These are phyloP conservation scores for Petroica traversi DNA, from an alignment of 2,113 vertebrate genomes.

Conservation along the genomic window DNA sequence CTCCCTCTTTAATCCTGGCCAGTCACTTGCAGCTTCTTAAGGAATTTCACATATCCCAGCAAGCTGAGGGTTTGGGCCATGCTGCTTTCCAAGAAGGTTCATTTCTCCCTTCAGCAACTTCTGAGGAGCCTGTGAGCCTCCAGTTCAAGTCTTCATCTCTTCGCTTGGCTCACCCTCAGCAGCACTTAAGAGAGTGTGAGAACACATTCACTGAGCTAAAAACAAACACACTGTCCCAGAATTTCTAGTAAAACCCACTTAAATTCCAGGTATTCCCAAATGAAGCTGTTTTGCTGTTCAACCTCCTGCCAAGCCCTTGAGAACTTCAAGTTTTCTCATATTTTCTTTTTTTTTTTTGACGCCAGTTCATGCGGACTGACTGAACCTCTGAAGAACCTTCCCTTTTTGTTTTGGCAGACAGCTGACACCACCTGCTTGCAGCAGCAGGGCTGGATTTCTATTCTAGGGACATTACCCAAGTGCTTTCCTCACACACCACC, in stretches of 20 bases:
- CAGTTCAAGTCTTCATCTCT: background rate
- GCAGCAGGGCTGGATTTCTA: background rate
- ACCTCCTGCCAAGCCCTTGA: background rate
- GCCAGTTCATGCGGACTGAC: accelerated
- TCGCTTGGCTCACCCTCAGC: background rate
- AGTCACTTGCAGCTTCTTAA: background rate
- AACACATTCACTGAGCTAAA: background rate
- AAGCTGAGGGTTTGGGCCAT: background rate
- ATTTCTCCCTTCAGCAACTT: background rate
- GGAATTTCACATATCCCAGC: background rate
- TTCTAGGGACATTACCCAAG: background rate
- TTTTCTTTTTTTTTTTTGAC: accelerated
- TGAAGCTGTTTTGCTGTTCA: background rate
- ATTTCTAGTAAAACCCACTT: background rate
- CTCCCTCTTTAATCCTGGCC: background rate
- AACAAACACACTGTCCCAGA: background rate
- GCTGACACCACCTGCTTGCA: background rate
- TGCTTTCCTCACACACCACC: background rate
- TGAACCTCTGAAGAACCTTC: background rate
- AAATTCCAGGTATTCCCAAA: background rate
- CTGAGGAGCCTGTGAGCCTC: background rate
- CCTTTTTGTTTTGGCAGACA: background rate
- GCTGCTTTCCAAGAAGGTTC: background rate
- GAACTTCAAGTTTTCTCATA: background rate
- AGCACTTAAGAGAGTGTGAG: background rate